phyloP scores from a whole-genome alignment of 2,888 invertebrate genomes.

The Lamellibrachia satsuma region DNA sequence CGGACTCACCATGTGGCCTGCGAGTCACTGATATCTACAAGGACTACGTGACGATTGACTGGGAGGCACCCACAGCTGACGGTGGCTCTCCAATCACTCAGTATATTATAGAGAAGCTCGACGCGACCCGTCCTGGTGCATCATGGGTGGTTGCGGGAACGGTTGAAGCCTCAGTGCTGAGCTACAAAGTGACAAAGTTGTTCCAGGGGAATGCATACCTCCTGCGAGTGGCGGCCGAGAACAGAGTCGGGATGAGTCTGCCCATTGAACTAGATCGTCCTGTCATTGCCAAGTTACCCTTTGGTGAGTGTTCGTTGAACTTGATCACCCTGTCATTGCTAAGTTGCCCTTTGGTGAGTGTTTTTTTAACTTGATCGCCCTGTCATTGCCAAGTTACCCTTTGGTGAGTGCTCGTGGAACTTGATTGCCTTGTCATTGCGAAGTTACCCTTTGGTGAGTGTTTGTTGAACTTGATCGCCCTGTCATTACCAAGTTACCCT shows the following conservation, averaged over 20 bases:
- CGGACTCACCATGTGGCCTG: conserved; percentile 56
- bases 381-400: too few species aligned
- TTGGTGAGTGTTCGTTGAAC: conserved; percentile 29
- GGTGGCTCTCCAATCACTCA: conserved; percentile 50
- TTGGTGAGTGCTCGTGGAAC: too few species aligned
- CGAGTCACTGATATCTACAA: conserved; percentile 54
- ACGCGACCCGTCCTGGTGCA: not conserved
- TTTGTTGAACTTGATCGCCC: too few species aligned
- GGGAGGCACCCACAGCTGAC: conserved; percentile 60
- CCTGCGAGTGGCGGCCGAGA: conserved; percentile 78
- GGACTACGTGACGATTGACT: conserved; percentile 45
- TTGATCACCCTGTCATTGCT: too few species aligned
- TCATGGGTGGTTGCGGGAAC: conserved; percentile 36
- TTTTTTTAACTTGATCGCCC: too few species aligned
- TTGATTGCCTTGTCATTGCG: too few species aligned
- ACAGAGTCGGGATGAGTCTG: conserved; percentile 84
- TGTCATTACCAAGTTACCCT: too few species aligned
- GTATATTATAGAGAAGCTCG: conserved; percentile 7
- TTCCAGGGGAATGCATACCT: conserved; percentile 76
- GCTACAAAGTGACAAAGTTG: conserved; percentile 77
- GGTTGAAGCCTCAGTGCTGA: conserved; percentile 24
- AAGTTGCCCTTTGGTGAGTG: too few species aligned
- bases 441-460: too few species aligned
- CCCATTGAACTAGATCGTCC: conserved; percentile 79
- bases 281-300: conserved; percentile 67